Evolutionary conservation across 2,888 invertebrate species (phyloP).

Genomic region (Chrysodeixis includens): DNA sequence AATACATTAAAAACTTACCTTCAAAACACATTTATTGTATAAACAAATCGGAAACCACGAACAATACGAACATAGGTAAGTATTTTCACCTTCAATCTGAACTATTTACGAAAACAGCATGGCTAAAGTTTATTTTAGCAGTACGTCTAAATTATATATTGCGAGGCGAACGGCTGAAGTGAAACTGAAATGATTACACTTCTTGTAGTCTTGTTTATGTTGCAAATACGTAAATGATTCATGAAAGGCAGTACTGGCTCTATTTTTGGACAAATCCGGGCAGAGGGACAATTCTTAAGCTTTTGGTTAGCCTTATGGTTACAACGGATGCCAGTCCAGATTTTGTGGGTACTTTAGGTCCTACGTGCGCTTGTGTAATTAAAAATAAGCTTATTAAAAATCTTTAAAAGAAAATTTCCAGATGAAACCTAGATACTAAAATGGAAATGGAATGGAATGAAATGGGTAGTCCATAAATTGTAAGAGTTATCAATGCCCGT

Average conservation of each 20-base stretch:
- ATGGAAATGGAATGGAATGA: too few relatives aligned
- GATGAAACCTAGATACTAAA: too few relatives aligned
- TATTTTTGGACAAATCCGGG: not conserved
- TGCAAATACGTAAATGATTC: slow-evolving; percentile 36
- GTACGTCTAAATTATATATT: slow-evolving; percentile 35
- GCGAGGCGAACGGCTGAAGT: slow-evolving; percentile 4
- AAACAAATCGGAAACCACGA: not conserved
- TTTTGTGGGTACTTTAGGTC: too few relatives aligned
- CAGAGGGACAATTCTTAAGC: not conserved
- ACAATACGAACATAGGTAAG: slow-evolving; percentile 24
- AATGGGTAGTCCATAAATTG: too few relatives aligned
- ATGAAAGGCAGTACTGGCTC: slow-evolving; percentile 8
- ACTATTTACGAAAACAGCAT: slow-evolving; percentile 41
- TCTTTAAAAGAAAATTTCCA: too few relatives aligned
- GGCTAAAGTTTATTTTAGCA: slow-evolving; percentile 34
- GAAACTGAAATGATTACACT: slow-evolving; percentile 39
- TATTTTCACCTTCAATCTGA: slow-evolving; percentile 45
- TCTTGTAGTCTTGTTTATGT: slow-evolving; percentile 41
- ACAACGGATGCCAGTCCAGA: too few relatives aligned
- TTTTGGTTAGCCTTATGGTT: not conserved
- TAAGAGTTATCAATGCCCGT: too few relatives aligned
- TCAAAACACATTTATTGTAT: slow-evolving; percentile 1
- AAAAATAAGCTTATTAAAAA: too few relatives aligned
- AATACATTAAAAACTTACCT: not conserved
- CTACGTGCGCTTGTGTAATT: too few relatives aligned